Conservation (phyloP, 1,140 invertebrate genomes). For the Euschistus heros region DNA sequence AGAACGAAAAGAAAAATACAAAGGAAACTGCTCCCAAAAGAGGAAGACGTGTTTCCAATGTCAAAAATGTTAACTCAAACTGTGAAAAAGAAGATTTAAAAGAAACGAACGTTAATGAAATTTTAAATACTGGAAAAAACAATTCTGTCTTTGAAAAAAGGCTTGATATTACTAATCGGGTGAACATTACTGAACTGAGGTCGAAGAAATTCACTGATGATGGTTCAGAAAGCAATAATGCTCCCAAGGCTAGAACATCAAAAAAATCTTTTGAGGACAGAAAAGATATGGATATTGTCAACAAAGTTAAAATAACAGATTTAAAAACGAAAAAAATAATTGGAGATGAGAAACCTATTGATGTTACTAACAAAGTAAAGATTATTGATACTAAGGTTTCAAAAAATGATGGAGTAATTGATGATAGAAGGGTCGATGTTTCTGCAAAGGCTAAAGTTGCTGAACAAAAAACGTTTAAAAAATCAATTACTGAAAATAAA, state of each 20-base stretch:
- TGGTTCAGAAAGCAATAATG: too few species aligned
- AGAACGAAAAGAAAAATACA: background rate
- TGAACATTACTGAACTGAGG: too few species aligned
- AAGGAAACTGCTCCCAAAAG: too few species aligned
- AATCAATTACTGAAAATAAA: slow-evolving; percentile 20
- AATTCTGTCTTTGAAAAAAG: too few species aligned
- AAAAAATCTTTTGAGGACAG: slow-evolving; percentile 4
- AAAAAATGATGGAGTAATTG: slow-evolving; percentile 1
- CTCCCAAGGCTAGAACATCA: background rate
- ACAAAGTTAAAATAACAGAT: slow-evolving; percentile 5
- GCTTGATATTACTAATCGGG: too few species aligned
- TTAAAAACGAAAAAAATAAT: background rate
- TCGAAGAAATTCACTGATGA: too few species aligned
- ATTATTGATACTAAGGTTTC: background rate
- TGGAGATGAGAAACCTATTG: background rate
- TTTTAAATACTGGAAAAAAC: too few species aligned
- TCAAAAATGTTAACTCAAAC: background rate
- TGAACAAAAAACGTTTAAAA: background rate
- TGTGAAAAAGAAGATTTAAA: background rate
- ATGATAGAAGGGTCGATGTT: background rate
- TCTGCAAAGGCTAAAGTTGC: background rate
- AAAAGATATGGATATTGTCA: background rate
- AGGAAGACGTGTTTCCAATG: too few species aligned
- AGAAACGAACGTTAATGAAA: background rate
- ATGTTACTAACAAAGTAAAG: background rate